These are phyloP conservation scores for Pseudachorutes palmiensis DNA, from an alignment of 1,140 invertebrate species.

Conservation along the genomic window DNA sequence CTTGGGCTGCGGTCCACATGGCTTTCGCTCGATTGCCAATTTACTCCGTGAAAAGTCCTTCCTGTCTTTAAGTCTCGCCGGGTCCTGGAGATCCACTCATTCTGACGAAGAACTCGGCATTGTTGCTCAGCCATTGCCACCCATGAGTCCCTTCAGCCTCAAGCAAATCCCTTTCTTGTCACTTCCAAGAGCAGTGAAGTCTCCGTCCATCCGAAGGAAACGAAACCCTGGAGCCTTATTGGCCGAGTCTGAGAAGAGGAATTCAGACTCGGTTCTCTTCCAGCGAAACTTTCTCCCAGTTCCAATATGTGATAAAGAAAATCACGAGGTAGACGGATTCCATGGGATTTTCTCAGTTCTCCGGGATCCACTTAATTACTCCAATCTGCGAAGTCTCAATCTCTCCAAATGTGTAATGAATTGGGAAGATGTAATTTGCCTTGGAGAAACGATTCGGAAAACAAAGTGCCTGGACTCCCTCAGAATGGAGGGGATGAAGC, in stretches of 20 bases:
- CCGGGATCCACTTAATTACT: conserved; percentile 43
- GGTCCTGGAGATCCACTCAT: conserved; percentile 38
- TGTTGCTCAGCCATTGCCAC: conserved; percentile 26
- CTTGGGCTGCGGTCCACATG: conserved; percentile 50
- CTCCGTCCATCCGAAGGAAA: conserved; percentile 34
- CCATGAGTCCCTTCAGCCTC: conserved; percentile 12
- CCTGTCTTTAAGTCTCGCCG: conserved; percentile 48
- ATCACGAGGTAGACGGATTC: conserved; percentile 42
- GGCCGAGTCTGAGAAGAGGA: conserved; percentile 45
- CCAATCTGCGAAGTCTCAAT: conserved; percentile 48
- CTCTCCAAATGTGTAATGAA: conserved; percentile 48
- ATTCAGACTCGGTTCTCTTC: conserved; percentile 49
- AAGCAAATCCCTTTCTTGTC: conserved; percentile 19
- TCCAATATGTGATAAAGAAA: conserved; percentile 46
- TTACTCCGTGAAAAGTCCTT: conserved; percentile 46
- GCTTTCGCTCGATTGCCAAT: conserved; percentile 46
- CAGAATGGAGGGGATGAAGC: conserved; percentile 47
- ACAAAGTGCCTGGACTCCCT: conserved; percentile 48
- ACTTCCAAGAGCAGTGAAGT: conserved; percentile 32
- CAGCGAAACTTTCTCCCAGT: conserved; percentile 47
- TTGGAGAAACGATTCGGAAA: conserved; percentile 49
- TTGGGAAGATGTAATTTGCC: conserved; percentile 49
- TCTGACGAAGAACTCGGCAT: conserved; percentile 29
- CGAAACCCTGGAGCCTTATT: conserved; percentile 21
- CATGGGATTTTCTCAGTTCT: conserved; percentile 39